These are phyloP conservation scores for Argopecten irradians DNA, from an alignment of 1,140 invertebrate species.

Conservation along the genomic window DNA sequence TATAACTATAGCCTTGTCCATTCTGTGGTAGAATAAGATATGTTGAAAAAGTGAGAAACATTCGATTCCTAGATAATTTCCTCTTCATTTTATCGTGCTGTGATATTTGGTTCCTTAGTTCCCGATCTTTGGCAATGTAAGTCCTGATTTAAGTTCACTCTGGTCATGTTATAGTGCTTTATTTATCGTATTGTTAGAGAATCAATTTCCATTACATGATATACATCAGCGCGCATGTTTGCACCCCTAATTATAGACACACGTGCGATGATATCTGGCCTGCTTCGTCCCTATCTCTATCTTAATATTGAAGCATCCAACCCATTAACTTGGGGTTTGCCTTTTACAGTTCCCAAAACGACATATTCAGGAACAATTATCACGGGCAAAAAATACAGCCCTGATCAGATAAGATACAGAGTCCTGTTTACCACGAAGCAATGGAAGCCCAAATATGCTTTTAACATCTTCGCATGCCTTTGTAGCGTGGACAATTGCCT, in stretches of 20 bases:
- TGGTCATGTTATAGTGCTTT: slow-evolving; percentile 17
- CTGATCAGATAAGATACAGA: neutral
- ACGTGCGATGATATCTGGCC: slow-evolving; percentile 7
- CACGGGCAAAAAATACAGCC: neutral
- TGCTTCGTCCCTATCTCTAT: slow-evolving; percentile 15
- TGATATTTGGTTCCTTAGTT: no score
- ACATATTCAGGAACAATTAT: slow-evolving; percentile 23
- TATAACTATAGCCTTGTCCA: no score
- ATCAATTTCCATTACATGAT: slow-evolving; percentile 15
- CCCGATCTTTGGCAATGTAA: no score
- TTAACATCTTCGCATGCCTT: slow-evolving; percentile 11
- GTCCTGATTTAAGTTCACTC: neutral
- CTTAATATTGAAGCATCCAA: slow-evolving; percentile 22
- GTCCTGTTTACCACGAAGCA: slow-evolving; percentile 20
- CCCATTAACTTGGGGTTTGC: slow-evolving; percentile 20
- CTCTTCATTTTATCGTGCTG: no score
- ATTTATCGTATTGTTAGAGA: slow-evolving; percentile 17
- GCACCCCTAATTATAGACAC: slow-evolving; percentile 13
- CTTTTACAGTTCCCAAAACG: slow-evolving; percentile 21
- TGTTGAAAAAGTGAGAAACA: no score
- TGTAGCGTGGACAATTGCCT: slow-evolving; percentile 20
- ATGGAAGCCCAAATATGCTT: slow-evolving; percentile 3
- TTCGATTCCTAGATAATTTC: no score
- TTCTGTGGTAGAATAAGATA: no score
- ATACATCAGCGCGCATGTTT: slow-evolving; percentile 20